These are phyloP conservation scores for Apamea crenata DNA, from an alignment of 2,888 invertebrate genomes.

Conservation along the genomic window DNA sequence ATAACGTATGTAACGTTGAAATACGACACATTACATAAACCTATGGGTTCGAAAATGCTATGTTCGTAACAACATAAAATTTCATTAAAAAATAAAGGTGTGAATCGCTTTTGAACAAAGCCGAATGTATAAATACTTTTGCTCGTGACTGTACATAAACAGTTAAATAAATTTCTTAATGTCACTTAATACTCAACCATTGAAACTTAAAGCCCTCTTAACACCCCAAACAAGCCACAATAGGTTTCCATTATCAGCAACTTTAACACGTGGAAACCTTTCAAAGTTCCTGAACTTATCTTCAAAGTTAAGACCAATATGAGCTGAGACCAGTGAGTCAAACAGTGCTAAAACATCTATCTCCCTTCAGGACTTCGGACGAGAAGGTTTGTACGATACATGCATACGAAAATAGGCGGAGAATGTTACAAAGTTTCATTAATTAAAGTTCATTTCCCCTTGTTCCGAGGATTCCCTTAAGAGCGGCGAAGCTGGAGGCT, in stretches of 20 bases:
- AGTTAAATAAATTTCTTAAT: not conserved
- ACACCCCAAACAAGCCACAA: slow-evolving; percentile 15
- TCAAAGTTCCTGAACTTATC: slow-evolving; percentile 22
- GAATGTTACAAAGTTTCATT: slow-evolving; percentile 53
- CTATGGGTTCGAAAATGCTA: too few relatives aligned
- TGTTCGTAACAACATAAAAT: too few relatives aligned
- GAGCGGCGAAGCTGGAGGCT: slow-evolving; percentile 27
- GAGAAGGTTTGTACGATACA: slow-evolving; percentile 40
- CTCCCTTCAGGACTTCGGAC: slow-evolving; percentile 11
- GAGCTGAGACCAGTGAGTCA: not conserved
- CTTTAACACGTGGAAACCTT: slow-evolving; percentile 21
- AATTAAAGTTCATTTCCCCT: slow-evolving; percentile 54
- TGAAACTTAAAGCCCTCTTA: slow-evolving; percentile 1
- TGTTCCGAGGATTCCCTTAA: slow-evolving; percentile 34
- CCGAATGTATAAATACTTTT: too few relatives aligned
- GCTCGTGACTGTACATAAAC: too few relatives aligned
- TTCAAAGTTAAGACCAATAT: slow-evolving; percentile 5
- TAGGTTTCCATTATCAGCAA: slow-evolving; percentile 7
- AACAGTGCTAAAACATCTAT: slow-evolving; percentile 1
- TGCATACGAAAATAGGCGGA: slow-evolving; percentile 43
- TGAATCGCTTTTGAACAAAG: too few relatives aligned
- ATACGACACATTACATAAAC: too few relatives aligned
- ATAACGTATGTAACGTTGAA: too few relatives aligned
- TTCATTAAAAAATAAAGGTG: too few relatives aligned
- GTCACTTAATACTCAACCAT: slow-evolving; percentile 10